Conservation (phyloP, 2,113 vertebrate genomes). For the Ochotona curzoniae region DNA sequence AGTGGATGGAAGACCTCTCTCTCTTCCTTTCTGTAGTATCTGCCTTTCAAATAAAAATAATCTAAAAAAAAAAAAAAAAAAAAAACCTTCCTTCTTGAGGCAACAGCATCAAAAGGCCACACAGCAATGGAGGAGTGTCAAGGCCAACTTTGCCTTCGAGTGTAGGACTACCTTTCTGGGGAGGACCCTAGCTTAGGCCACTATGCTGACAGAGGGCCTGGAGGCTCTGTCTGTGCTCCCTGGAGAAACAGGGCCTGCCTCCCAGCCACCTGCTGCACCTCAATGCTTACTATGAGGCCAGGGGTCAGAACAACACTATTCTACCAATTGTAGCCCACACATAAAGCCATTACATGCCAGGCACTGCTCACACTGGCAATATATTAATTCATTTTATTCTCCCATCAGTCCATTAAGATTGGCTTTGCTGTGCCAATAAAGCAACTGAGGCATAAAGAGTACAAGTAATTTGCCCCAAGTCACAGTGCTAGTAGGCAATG, state of each 20-base stretch:
- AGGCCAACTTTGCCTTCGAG: not conserved
- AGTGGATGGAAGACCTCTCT: no score
- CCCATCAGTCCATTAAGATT: constrained; percentile 7
- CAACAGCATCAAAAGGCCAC: not conserved
- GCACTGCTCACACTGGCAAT: not conserved
- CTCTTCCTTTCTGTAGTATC: no score
- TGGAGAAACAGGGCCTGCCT: constrained; percentile 14
- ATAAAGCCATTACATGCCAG: not conserved
- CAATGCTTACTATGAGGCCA: not conserved
- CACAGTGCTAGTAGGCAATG: not conserved
- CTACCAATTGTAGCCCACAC: constrained; percentile 17
- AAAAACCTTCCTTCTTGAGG: not conserved
- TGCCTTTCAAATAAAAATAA: no score
- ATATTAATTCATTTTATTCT: constrained; percentile 11
- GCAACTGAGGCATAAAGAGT: constrained; percentile 33
- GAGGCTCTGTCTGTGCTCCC: not conserved
- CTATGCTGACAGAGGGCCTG: not conserved
- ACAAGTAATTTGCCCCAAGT: constrained; percentile 13
- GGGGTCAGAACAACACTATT: constrained; percentile 47
- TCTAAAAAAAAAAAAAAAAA: no score
- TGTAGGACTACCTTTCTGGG: not conserved
- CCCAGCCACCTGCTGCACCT: constrained; percentile 26
- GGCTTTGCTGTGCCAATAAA: constrained; percentile 23
- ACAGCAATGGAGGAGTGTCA: not conserved
- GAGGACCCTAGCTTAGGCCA: not conserved